These are phyloP conservation scores for Plumapathes pennacea DNA, from an alignment of 92 coral and sea anemone species.

Conservation along the genomic window DNA sequence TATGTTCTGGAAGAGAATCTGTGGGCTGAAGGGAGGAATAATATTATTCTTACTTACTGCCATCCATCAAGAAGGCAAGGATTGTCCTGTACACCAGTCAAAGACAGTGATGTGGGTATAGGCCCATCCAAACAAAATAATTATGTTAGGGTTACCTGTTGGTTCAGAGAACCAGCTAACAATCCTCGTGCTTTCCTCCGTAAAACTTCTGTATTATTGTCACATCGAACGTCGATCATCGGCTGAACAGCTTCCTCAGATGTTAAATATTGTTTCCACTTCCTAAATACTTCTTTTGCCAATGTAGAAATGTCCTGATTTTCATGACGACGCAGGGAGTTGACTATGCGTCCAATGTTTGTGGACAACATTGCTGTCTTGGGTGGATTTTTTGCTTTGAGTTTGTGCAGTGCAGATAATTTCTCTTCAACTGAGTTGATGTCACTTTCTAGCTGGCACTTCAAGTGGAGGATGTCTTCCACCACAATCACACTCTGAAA, in stretches of 20 bases:
- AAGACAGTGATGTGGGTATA: background rate
- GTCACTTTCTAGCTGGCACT: conserved; percentile 57
- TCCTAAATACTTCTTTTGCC: conserved; percentile 62
- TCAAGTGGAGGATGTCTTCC: conserved; percentile 63
- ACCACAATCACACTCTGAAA: conserved; percentile 76
- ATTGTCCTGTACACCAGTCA: no score
- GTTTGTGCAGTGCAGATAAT: conserved; percentile 48
- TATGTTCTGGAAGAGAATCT: conserved; percentile 52
- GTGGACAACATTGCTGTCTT: conserved; percentile 63
- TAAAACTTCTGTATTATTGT: conserved; percentile 61
- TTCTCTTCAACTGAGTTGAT: conserved; percentile 40
- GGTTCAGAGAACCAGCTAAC: conserved; percentile 51
- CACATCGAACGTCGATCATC: conserved; percentile 74
- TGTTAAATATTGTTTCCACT: conserved; percentile 64
- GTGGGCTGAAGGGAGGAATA: background rate
- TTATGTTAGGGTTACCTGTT: conserved; percentile 5
- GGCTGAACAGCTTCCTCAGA: conserved; percentile 51
- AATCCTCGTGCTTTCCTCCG: conserved; percentile 63
- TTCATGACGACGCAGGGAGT: conserved; percentile 51
- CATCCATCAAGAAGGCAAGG: no score
- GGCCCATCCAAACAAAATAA: background rate
- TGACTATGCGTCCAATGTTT: conserved; percentile 72
- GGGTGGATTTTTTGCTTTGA: conserved; percentile 58
- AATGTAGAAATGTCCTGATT: conserved; percentile 43
- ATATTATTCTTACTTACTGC: background rate